Conservation (phyloP, 1,140 invertebrate genomes). For the Drosophila fuyamai region DNA sequence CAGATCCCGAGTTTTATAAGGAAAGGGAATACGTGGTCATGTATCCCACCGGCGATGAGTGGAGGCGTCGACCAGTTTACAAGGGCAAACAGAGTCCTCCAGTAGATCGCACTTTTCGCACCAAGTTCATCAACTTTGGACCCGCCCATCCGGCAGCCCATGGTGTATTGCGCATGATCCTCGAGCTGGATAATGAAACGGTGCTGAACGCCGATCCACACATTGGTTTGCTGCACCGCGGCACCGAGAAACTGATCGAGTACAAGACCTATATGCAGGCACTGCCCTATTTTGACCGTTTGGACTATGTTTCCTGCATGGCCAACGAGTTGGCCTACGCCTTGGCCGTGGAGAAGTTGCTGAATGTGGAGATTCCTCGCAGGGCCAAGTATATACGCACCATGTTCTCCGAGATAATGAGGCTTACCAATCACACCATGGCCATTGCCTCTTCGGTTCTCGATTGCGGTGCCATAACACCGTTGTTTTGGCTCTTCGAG, state of each 20-base stretch:
- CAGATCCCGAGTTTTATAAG: conserved; percentile 86
- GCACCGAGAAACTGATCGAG: conserved; percentile 93
- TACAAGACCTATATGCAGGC: conserved; percentile 93
- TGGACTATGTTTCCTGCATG: conserved; percentile 95
- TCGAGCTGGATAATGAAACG: conserved; percentile 92
- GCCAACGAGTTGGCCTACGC: conserved; percentile 91
- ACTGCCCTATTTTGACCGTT: conserved; percentile 93
- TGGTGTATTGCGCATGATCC: conserved; percentile 91
- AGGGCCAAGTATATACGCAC: conserved; percentile 91
- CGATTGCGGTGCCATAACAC: conserved; percentile 93
- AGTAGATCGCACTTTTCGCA: conserved; percentile 86
- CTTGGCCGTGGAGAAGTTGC: conserved; percentile 91
- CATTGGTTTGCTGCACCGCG: conserved; percentile 86
- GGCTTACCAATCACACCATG: conserved; percentile 93
- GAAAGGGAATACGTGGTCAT: conserved; percentile 87
- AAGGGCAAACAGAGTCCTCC: conserved; percentile 70
- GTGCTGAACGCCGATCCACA: conserved; percentile 84
- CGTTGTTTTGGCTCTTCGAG: conserved; percentile 95
- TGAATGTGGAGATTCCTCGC: conserved; percentile 91
- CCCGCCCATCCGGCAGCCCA: conserved; percentile 95
- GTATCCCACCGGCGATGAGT: conserved; percentile 85
- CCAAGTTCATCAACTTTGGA: conserved; percentile 91
- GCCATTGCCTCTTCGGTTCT: conserved; percentile 90
- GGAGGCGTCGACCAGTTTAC: conserved; percentile 75
- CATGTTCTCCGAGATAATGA: conserved; percentile 91